Base-by-base conservation (phyloP, 2,797 vertebrate species). In the Sebastes taczanowskii region DNA sequence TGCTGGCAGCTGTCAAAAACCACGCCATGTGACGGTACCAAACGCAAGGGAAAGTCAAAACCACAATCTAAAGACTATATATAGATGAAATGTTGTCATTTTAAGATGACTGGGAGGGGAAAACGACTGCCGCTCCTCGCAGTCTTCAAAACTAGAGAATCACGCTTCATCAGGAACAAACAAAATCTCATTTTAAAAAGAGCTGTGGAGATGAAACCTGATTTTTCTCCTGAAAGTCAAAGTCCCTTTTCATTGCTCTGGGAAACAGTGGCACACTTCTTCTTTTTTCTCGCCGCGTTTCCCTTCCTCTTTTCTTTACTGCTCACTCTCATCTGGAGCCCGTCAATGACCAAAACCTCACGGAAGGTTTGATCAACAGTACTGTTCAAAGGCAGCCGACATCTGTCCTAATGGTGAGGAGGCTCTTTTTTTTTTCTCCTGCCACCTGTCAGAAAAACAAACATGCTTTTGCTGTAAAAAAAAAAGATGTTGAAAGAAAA, bases 1-100 rank as follows among this genome's bases (percentile, higher is more conserved):
- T 88, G 92, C 93, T 96, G 95, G 95, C 95, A 95, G 95, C 95
- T 96, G 95, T 96, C 95, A 96, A 42, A 94, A 94, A 91, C 86
- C 84, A 90, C 74, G 80, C 86, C 88, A 81, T 91, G 88, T 91
- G 91, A 93, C 92, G 77, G 84, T 78, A 87, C 80, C 81, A 79
- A 90, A 88, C 81, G 62, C 90, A 74, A 71, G 84, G 86, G 88
- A 80, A 91, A 94, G 91, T 93, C 92, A 91, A 88, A 94, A 88
- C 88, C 91, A 82, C 90, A 92, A 94, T 94, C 89, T 93, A 85
- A 94, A 93, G 85, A 90, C 94, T 95, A 95, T 95, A 95, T 95
- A 94, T 96, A 96, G 94, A 95, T 94, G 87, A 95, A 95, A 94
- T 92, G 87, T 92, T 94, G 92, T 93, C 90, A 93, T 91, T 94